Percentiles rank a stretch among this genome's conserved stretches.
These are phyloP conservation scores for Drosophila quinaria DNA, from an alignment of 2,888 invertebrate species.

Conservation along the genomic window DNA sequence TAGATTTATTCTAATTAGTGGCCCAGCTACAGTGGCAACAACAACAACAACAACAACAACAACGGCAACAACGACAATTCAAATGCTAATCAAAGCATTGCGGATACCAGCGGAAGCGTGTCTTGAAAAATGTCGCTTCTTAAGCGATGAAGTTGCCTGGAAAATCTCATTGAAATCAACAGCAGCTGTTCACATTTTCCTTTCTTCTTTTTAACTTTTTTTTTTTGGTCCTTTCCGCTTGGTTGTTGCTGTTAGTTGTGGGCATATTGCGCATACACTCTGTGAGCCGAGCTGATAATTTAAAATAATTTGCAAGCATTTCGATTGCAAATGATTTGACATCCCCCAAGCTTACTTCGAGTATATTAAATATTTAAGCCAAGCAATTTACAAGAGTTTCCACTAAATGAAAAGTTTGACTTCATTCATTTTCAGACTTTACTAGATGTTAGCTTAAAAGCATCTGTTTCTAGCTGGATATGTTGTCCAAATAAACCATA, in stretches of 20 bases:
- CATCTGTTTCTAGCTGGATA: background rate
- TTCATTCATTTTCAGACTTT: background rate
- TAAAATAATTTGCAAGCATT: slow-evolving; percentile 47
- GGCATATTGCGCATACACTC: slow-evolving; percentile 29
- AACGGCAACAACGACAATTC: slow-evolving; percentile 42
- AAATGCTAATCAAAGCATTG: slow-evolving; percentile 73
- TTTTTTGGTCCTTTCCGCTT: background rate
- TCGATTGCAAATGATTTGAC: slow-evolving; percentile 30
- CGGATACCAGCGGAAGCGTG: slow-evolving; percentile 32
- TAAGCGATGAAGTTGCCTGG: slow-evolving; percentile 72
- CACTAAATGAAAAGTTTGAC: background rate
- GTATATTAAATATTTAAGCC: slow-evolving; percentile 22
- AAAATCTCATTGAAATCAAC: slow-evolving; percentile 63
- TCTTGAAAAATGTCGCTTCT: slow-evolving; percentile 75
- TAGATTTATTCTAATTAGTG: slow-evolving; percentile 79
- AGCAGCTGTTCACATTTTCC: slow-evolving; percentile 49
- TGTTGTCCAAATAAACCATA: background rate
- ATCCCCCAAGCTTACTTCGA: background rate
- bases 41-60: slow-evolving; percentile 21
- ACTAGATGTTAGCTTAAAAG: background rate
- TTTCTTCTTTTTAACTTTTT: background rate
- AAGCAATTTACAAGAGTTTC: slow-evolving; percentile 7
- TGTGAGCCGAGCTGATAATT: slow-evolving; percentile 23
- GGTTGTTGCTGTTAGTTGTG: slow-evolving; percentile 6
- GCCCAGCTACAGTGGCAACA: slow-evolving; percentile 24